Evolutionary conservation across 2,797 vertebrate species (phyloP), one percentile per base, ranked within the genome.

Genomic region (Mycteria americana): DNA sequence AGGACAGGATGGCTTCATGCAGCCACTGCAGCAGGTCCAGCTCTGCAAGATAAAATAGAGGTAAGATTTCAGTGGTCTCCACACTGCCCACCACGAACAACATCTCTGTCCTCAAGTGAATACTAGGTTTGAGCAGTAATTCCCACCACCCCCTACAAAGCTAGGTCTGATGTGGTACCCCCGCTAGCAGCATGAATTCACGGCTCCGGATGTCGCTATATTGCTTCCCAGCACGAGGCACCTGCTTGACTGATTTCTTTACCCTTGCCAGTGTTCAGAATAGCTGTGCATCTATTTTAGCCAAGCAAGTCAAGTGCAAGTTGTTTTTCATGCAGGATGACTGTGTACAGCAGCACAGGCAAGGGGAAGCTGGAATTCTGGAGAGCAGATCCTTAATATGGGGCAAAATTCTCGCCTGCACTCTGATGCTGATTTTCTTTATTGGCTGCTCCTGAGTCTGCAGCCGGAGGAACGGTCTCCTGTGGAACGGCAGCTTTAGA

Each of bases 401-500:
- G 84, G 90, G 65, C 85, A 75, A 54, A 89, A 77, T 10, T 54
- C 87, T 94, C 0, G 4, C 46, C 86, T 3, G 54, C 79, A 11
- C 93, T 89, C 82, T 16, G 94, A 63, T 54, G 92, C 94, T 65
- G 92, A 56, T 94, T 88, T 95, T 81, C 94, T 92, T 94, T 86
- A 96, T 93, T 97, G 96, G 97, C 95, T 96, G 95, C 92, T 96
- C 88, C 88, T n/a, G 80, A 93, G 65, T 56, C 97, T 85, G 92
- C 94, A 97, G 94, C 88, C 88, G 0, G 90, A 96, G 92, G 79
- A 96, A 92, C 33, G 0, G 90, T 97, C 94, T 97, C 96, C 93
- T 89, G 97, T 97, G 96, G 95, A 96, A 97, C 86, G 15, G 93
- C 95, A 96, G 96, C 95, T 96, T 92, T 92, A 93, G 92, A 85